phyloP scores from a whole-genome alignment of 2,888 invertebrate species.

The Tipula helvola region DNA sequence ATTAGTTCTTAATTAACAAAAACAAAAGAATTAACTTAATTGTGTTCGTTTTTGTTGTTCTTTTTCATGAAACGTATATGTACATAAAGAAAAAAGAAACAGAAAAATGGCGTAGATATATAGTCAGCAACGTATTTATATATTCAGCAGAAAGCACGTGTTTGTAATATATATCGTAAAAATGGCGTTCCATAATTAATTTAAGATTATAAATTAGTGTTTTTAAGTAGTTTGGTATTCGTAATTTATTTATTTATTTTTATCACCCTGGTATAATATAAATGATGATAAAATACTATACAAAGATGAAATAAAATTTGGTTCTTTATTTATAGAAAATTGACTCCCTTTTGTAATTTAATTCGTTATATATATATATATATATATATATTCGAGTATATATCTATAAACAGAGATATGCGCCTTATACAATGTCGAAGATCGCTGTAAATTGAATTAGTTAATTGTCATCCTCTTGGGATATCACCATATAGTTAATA shows the following conservation, averaged over 20 bases:
- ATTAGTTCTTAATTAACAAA: slow-evolving; percentile 4
- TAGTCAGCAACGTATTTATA: not conserved
- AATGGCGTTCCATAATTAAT: not conserved
- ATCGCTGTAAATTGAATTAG: slow-evolving; percentile 10
- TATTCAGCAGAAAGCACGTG: not conserved
- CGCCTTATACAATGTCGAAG: not conserved
- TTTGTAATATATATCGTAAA: not conserved
- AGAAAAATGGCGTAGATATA: not conserved
- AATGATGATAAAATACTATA: not conserved
- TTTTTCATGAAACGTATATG: not conserved
- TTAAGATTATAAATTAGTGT: not conserved
- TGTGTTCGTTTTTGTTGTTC: not conserved
- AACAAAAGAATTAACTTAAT: not conserved
- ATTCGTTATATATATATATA: not conserved
- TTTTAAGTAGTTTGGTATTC: not conserved
- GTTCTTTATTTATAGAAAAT: not conserved
- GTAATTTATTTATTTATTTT: not conserved
- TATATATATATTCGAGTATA: not conserved
- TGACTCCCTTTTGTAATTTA: not conserved
- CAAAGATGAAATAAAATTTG: not conserved
- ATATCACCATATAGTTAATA: not conserved
- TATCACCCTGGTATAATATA: not conserved
- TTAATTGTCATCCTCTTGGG: slow-evolving; percentile 9
- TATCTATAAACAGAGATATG: too few species aligned
- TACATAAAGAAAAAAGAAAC: not conserved